Base-by-base conservation (phyloP, 2,888 invertebrate genomes). In the Thymelicus acteon region DNA sequence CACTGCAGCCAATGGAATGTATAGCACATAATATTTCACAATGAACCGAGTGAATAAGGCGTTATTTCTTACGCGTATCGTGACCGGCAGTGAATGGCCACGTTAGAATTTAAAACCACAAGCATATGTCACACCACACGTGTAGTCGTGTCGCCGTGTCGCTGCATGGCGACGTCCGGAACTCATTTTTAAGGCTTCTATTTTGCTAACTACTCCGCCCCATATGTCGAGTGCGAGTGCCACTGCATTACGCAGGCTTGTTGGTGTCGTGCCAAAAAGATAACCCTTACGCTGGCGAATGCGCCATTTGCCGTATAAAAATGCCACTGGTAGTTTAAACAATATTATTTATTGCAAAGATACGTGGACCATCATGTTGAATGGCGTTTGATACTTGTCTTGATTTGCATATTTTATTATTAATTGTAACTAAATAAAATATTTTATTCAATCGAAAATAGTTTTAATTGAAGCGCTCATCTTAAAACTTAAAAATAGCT, bases 121-220 rank as follows among this genome's bases (percentile, higher is more conserved):
- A 49, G 67, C 73, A 73, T 67, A 73, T 73, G 67, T 62, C 71
- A 63, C 65, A 63, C 54, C 71, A 63, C 65, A 63, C 54, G 70
- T 63, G 57, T 39, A 65, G 64, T 40, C 19, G 52, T 44, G 44
- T 44, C 5, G 44, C 44, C 44, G 44, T 2, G 1, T 44, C 1
- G 5, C 31, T 31, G 31, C 67, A 60, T 66, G 67, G 48, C 66
- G 72, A 63, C 68, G 73, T 70, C 76, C 75, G 78, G 78, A 78
- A 77, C 78, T 77, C 73, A 71, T 72, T 79, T 76, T 68, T 73
- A 75, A 74, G 80, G 80, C 79, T 80, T 80, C 80, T 76, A 77
- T 77, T 78, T 78, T 76, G 72, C 74, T 76, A 67, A 67, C 67
- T 61, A 67, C 68, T 44, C 19, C 68, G 62, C 10, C 68, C 68